Evolutionary conservation across 2,888 invertebrate species (phyloP).

Genomic region (Melanchra persicariae): DNA sequence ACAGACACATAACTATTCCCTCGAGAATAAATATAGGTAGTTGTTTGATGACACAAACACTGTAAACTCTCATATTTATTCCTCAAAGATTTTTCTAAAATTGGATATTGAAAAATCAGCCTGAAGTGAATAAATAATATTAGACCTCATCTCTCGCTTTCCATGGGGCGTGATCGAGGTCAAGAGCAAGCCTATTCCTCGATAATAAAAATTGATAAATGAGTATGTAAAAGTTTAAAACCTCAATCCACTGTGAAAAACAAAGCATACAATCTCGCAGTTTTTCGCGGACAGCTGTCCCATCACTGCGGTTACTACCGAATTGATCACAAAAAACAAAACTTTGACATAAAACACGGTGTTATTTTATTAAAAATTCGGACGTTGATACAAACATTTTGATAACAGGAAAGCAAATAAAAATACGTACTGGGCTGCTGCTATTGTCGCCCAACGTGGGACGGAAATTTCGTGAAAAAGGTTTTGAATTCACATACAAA

Average conservation of each 20-base stretch:
- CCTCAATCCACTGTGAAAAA: neutral
- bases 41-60: no score
- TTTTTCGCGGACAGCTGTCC: neutral
- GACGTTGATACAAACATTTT: slow-evolving; percentile 33
- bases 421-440: neutral
- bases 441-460: slow-evolving; percentile 45
- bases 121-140: no score
- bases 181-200: no score
- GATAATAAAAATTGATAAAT: no score
- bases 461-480: slow-evolving; percentile 32
- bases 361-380: slow-evolving; percentile 46
- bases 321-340: slow-evolving; percentile 25
- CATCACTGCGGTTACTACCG: neutral
- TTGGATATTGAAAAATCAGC: no score
- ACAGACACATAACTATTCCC: neutral
- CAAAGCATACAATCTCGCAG: neutral
- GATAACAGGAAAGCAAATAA: slow-evolving; percentile 33
- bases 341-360: slow-evolving; percentile 27
- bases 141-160: no score
- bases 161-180: no score
- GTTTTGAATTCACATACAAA: slow-evolving; percentile 60
- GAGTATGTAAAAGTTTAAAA: neutral
- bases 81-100: no score
- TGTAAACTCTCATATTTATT: no score
- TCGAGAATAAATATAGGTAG: no score